phyloP scores from a whole-genome alignment of 2,888 invertebrate genomes.

The Timandra comae region DNA sequence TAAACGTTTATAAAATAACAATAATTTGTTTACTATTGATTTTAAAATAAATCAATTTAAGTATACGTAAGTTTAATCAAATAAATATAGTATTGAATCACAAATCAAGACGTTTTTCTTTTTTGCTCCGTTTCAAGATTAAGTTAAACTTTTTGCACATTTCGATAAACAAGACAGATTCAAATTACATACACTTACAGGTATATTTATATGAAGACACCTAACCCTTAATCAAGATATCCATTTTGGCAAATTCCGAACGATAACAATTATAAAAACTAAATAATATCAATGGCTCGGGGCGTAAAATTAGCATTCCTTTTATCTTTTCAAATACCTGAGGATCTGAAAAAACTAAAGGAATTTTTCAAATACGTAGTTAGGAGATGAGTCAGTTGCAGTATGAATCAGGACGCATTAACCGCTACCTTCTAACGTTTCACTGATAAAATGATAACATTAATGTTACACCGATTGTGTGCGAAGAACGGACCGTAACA shows the following conservation, averaged over 20 bases:
- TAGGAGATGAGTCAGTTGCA: slow-evolving; percentile 43
- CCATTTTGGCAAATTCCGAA: slow-evolving; percentile 14
- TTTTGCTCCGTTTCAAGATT: too few relatives aligned
- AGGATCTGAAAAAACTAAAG: slow-evolving; percentile 16
- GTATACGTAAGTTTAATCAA: too few relatives aligned
- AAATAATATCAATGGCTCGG: slow-evolving; percentile 7
- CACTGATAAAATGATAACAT: slow-evolving; percentile 48
- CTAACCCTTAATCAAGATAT: neutral
- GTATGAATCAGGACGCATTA: slow-evolving; percentile 46
- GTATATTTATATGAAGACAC: too few relatives aligned
- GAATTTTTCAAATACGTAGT: slow-evolving; percentile 15
- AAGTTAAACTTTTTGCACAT: too few relatives aligned
- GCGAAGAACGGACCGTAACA: slow-evolving; percentile 29
- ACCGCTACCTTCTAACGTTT: slow-evolving; percentile 56
- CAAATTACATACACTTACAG: too few relatives aligned
- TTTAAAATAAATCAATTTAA: too few relatives aligned
- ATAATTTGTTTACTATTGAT: too few relatives aligned
- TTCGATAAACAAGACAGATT: too few relatives aligned
- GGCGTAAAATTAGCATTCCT: slow-evolving; percentile 12
- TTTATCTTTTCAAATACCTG: slow-evolving; percentile 11
- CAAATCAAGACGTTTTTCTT: too few relatives aligned
- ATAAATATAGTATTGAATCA: too few relatives aligned
- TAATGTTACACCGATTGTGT: slow-evolving; percentile 38
- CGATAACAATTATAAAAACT: slow-evolving; percentile 15
- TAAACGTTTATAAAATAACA: neutral